Conservation (phyloP, 2,888 invertebrate genomes). For the Drosophila koepferae region DNA sequence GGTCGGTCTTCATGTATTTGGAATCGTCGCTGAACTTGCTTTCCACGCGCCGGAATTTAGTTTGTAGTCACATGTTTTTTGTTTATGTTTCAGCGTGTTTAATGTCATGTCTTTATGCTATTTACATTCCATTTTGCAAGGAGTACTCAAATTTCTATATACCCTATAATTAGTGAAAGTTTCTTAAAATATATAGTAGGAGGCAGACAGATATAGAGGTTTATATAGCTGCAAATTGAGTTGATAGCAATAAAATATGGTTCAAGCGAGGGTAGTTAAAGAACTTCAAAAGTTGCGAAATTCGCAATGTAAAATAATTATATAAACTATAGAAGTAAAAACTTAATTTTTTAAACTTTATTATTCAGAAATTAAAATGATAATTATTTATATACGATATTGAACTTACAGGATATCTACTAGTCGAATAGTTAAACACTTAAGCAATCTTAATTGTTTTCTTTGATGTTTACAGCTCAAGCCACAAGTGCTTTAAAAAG, state of each 20-base stretch:
- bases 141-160: neutral
- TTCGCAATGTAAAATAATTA: neutral
- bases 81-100: slow-evolving; percentile 10
- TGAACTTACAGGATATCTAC: neutral
- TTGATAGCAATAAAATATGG: rapidly evolving
- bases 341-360: too few relatives aligned
- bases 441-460: neutral
- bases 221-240: neutral
- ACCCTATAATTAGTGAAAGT: slow-evolving; percentile 7
- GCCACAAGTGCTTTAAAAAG: slow-evolving; percentile 6
- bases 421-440: neutral
- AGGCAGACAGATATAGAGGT: neutral
- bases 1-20: slow-evolving; percentile 65
- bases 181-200: neutral
- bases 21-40: slow-evolving; percentile 88
- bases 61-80: slow-evolving; percentile 47
- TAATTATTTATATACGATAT: too few relatives aligned
- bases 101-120: slow-evolving; percentile 24
- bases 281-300: too few relatives aligned
- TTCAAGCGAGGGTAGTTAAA: neutral
- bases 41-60: slow-evolving; percentile 87
- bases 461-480: neutral
- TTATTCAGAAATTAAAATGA: neutral
- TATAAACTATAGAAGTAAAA: too few relatives aligned
- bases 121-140: slow-evolving; percentile 16